Evolutionary conservation across 2,797 vertebrate genomes (phyloP), one percentile per base, ranked within the genome.

Genomic region (Oceanodroma leucorhoa): DNA sequence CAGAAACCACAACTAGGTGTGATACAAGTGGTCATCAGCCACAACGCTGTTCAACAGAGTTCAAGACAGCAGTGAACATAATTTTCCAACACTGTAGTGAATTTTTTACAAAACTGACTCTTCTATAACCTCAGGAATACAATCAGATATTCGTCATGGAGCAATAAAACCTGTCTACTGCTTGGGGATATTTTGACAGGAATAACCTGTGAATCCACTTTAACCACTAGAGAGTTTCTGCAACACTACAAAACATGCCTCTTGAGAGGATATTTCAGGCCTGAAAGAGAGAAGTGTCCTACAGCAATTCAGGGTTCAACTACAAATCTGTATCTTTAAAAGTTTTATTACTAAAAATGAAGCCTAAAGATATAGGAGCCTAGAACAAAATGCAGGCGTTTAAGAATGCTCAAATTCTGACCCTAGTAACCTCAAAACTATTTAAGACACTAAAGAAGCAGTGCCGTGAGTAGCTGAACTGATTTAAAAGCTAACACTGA

Each of bases 131-230:
- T 89, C 48, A 48, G 69, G 53, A 92, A 88, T n/a, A 86, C 30
- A 83, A 79, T 23, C 30, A 77, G 26, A 8, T 57, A 77, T 57
- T 83, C 16, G 5, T 12, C 64, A 89, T 5, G 38, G 14, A 83
- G 36, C 61, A 91, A 43, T 61, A 90, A 79, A 72, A 89, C 32
- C n/a, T 41, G 34, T 27, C 51, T 36, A 53, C 9, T 26, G 51
- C 55, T 84, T 32, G 18, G 41, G 23, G 14, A 93, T 90, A 85
- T 73, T 87, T 36, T 85, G 55, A 89, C 71, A 93, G 45, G 78
- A 90, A 93, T 89, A 96, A 95, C 71, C 90, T 73, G 46, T 77
- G 92, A 92, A 89, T 95, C 73, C 18, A 90, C 79, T 93, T 91
- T 45, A 94, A 66, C 21, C 41, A 64, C 55, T 30, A 83, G 10